Evolutionary conservation across 2,797 vertebrate species (phyloP).

Genomic region (Calcarius lapponicus): DNA sequence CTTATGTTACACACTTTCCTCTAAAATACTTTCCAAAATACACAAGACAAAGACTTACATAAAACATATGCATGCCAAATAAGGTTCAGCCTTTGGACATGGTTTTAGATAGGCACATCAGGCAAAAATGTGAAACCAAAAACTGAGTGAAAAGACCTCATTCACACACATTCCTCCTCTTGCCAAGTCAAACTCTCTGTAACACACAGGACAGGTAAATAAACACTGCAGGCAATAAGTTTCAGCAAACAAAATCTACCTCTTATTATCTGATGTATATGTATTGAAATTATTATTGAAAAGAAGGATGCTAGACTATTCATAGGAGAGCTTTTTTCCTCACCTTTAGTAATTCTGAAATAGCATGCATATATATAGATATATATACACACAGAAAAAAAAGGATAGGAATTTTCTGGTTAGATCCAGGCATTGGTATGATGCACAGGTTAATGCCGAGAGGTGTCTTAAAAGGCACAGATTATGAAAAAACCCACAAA

Average conservation of each 20-base stretch:
- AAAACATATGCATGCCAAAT: background rate
- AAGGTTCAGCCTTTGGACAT: background rate
- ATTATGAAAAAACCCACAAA: background rate
- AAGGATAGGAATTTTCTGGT: background rate
- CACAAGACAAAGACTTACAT: background rate
- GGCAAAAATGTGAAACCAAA: background rate
- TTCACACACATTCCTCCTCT: background rate
- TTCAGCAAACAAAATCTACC: background rate
- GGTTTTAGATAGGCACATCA: background rate
- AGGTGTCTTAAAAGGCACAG: background rate
- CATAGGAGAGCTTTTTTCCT: background rate
- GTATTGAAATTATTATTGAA: background rate
- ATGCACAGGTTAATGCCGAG: background rate
- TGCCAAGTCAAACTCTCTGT: background rate
- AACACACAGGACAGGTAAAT: background rate
- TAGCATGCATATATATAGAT: background rate
- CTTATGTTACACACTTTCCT: background rate
- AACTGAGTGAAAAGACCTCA: background rate
- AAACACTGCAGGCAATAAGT: background rate
- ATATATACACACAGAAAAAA: accelerated
- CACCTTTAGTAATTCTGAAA: background rate
- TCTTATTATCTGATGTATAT: background rate
- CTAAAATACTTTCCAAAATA: background rate
- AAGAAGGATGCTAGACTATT: background rate
- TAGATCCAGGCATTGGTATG: background rate